Evolutionary conservation across 64 coral and sea anemone genomes (phyloP), one percentile per base, ranked within the genome.

Genomic region (Porites australiensis): DNA sequence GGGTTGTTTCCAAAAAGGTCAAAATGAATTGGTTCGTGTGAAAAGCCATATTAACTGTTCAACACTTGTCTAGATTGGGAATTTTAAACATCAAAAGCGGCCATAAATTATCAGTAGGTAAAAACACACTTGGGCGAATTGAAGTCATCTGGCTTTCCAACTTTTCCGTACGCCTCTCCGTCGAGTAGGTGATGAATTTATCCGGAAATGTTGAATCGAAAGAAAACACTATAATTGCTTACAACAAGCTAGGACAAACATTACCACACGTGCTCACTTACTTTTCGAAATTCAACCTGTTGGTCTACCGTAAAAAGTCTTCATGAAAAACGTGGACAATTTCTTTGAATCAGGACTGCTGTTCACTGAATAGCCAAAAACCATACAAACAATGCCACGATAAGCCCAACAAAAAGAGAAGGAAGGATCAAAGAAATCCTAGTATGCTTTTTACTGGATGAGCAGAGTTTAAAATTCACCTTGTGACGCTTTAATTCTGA

Each of bases 171-270:
- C 77, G 57, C 91, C 88, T 77, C 79, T 86, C 51, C 66, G 23
- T 88, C 83, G 83, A 94, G 92, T 94, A 91, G 88, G 88, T 94
- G 92, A 82, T 94, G 83, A 98, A 94, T 86, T 37, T 64, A 62
- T 21, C 92, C 95, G 92, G 95, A 94, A 94, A 93, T 88, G n/a
- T 77, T 27, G 68, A 92, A 92, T 88, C 64, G 82, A 82, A 94
- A 87, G 50, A 85, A 91, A 90, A 58, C 72, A 61, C 74, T 16
- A 63, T 74, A 94, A 94, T 94, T 68, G 85, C 6, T 37, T 46
- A 18, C 78, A 82, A 78, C 52, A 88, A 58, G 75, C 45, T 15
- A 93, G 45, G 1, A 63, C 50, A 82, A 86, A 74, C 83, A 87
- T 55, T 12, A 65, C 9, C 21, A 15, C 45, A 87, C 70, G 81